phyloP scores from a whole-genome alignment of 2,888 invertebrate species.

The Drosophila lacicola region DNA sequence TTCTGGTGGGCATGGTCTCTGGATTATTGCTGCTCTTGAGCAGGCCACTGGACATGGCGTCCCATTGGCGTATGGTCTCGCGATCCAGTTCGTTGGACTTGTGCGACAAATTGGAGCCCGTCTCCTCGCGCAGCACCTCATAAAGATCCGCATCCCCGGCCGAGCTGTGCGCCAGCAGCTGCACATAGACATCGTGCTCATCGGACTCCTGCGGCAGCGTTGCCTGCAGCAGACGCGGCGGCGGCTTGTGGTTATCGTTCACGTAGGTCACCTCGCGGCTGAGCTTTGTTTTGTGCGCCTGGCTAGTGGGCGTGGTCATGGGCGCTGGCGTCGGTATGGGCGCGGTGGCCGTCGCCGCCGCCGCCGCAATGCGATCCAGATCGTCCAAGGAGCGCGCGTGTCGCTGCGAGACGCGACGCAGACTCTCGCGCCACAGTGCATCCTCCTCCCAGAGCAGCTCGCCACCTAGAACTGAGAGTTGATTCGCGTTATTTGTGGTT shows the following conservation, averaged over 20 bases:
- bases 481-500: constrained; percentile 60
- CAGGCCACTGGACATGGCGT: constrained; percentile 93
- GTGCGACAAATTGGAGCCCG: constrained; percentile 83
- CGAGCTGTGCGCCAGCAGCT: constrained; percentile 61
- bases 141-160: constrained; percentile 81
- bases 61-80: constrained; percentile 95
- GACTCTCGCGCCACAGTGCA: constrained; percentile 91
- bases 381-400: constrained; percentile 94
- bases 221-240: constrained; percentile 76
- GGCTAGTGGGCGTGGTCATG: constrained; percentile 38
- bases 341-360: not conserved
- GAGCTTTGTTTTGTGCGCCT: constrained; percentile 85
- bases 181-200: constrained; percentile 84
- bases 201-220: constrained; percentile 38
- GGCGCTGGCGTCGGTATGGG: constrained; percentile 45
- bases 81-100: constrained; percentile 90
- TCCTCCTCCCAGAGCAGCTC: constrained; percentile 94
- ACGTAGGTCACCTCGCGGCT: constrained; percentile 92
- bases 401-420: constrained; percentile 91
- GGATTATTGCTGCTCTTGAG: constrained; percentile 86
- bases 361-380: constrained; percentile 87
- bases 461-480: constrained; percentile 85
- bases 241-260: constrained; percentile 88
- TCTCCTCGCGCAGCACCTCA: constrained; percentile 84
- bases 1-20: constrained; percentile 22